These are phyloP conservation scores for Pontoporia blainvillei DNA, from an alignment of 2,113 vertebrate genomes.

Conservation along the genomic window DNA sequence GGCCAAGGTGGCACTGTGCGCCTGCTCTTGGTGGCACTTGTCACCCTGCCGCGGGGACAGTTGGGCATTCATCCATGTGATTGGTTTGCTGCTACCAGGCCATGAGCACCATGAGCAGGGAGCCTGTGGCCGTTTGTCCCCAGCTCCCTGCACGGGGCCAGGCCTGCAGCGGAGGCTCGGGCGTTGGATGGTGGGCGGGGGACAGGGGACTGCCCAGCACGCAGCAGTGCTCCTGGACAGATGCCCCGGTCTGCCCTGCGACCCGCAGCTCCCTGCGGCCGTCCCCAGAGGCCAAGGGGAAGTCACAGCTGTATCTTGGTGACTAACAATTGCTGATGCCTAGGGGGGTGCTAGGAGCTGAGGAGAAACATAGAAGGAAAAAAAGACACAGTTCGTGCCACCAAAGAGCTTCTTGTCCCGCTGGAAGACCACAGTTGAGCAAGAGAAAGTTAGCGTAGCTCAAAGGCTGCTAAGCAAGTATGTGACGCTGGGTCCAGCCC, in stretches of 20 bases:
- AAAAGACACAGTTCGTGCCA: rapidly evolving
- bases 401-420: not conserved
- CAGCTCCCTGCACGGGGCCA: rapidly evolving
- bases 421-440: not conserved
- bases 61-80: rapidly evolving
- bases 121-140: not conserved
- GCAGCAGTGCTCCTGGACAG: not conserved
- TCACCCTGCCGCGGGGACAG: rapidly evolving
- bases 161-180: not conserved
- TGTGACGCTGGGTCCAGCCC: not conserved
- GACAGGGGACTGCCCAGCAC: not conserved
- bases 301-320: not conserved
- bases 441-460: not conserved
- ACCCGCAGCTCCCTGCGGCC: not conserved
- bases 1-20: rapidly evolving
- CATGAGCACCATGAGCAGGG: rapidly evolving
- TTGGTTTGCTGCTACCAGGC: not conserved
- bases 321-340: not conserved
- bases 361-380: not conserved
- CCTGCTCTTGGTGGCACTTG: not conserved
- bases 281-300: not conserved
- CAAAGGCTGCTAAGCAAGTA: rapidly evolving
- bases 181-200: rapidly evolving
- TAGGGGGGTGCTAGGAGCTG: rapidly evolving
- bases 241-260: rapidly evolving